A percentile compares a stretch with the other conserved stretches of the same genome.
Evolutionary conservation across 2,888 invertebrate species (phyloP).

Genomic region (Conops quadrifasciatus): DNA sequence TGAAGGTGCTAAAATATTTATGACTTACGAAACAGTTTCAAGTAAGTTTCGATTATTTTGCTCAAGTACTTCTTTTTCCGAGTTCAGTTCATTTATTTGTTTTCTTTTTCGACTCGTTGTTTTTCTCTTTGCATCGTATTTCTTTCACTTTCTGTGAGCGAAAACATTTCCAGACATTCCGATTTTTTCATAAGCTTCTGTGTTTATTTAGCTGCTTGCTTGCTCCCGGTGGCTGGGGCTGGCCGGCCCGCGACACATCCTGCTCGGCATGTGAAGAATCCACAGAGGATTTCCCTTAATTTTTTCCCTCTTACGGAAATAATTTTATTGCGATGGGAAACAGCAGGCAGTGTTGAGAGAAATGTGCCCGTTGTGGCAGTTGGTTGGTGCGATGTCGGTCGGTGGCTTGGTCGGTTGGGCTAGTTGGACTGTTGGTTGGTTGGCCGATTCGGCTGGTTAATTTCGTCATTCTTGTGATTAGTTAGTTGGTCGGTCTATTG

Average conservation of each 20-base stretch:
- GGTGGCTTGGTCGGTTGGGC: no score
- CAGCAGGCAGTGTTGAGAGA: no score
- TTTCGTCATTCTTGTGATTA: no score
- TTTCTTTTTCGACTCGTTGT: neutral
- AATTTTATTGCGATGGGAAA: no score
- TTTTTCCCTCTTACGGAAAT: conserved; percentile 12
- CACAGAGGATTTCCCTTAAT: conserved; percentile 2
- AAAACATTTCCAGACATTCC: conserved; percentile 16
- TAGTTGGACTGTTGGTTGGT: no score
- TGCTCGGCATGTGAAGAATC: neutral
- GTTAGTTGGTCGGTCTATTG: no score
- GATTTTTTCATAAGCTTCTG: conserved; percentile 1
- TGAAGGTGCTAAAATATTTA: conserved; percentile 31
- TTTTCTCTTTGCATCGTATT: neutral
- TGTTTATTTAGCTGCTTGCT: neutral
- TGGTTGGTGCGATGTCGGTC: no score
- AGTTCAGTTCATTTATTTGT: no score
- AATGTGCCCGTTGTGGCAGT: no score
- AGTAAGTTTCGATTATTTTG: conserved; percentile 29
- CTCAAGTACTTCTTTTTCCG: neutral
- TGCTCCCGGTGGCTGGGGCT: neutral
- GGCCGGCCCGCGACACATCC: neutral
- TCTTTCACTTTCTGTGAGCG: no score
- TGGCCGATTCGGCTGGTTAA: no score
- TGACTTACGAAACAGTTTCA: conserved; percentile 21